Conservation (phyloP, 2,888 invertebrate genomes). For the Troides aeacus region DNA sequence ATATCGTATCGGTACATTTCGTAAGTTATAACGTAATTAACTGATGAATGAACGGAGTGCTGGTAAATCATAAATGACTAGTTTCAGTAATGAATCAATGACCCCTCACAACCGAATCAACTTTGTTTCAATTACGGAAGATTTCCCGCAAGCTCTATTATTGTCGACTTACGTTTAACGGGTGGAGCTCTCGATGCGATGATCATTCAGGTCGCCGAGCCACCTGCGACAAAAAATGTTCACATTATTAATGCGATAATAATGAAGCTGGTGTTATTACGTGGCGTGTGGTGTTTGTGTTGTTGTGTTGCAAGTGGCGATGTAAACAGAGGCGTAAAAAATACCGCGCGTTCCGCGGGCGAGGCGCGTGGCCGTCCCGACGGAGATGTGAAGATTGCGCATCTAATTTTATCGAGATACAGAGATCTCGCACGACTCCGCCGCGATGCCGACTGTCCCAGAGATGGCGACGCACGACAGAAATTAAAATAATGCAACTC, state of each 20-base stretch:
- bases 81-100: slow-evolving; percentile 44
- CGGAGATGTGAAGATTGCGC: slow-evolving; percentile 59
- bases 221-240: slow-evolving; percentile 59
- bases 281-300: too few species aligned
- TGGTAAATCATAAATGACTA: slow-evolving; percentile 33
- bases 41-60: slow-evolving; percentile 29
- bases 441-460: slow-evolving; percentile 42
- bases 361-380: slow-evolving; percentile 40
- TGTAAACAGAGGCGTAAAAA: slow-evolving; percentile 42
- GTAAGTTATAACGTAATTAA: slow-evolving; percentile 39
- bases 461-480: slow-evolving; percentile 50
- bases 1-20: slow-evolving; percentile 46
- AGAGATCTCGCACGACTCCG: slow-evolving; percentile 67
- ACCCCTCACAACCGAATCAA: slow-evolving; percentile 42
- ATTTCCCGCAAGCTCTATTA: slow-evolving; percentile 36
- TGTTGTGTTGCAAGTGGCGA: not conserved
- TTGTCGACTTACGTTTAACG: slow-evolving; percentile 67
- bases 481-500: slow-evolving; percentile 66
- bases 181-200: slow-evolving; percentile 62
- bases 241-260: slow-evolving; percentile 34
- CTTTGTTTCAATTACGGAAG: slow-evolving; percentile 35
- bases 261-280: slow-evolving; percentile 28
- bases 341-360: slow-evolving; percentile 52
- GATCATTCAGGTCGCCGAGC: slow-evolving; percentile 68
- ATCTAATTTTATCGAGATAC: slow-evolving; percentile 56